Conservation (phyloP, 1,140 invertebrate genomes). For the Drosophila busckii region DNA sequence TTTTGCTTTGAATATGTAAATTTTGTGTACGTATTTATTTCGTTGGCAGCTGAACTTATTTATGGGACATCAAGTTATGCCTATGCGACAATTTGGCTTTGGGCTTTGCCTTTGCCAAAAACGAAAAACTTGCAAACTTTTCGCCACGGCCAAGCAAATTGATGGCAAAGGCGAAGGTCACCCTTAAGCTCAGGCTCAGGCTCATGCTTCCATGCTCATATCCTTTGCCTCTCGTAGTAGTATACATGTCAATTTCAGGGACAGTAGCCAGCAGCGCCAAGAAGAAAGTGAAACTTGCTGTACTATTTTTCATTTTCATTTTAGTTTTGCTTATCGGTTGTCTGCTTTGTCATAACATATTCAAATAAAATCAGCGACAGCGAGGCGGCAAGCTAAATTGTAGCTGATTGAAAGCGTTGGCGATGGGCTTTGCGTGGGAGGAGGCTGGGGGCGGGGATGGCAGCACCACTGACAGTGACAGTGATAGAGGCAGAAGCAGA, state of each 20-base stretch:
- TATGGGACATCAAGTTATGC: constrained; percentile 28
- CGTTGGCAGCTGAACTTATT: constrained; percentile 40
- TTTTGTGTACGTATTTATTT: constrained; percentile 35
- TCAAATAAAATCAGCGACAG: constrained; percentile 31
- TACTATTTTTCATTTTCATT: constrained; percentile 10
- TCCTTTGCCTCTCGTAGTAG: not conserved
- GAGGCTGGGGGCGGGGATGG: not conserved
- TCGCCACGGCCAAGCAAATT: constrained; percentile 38
- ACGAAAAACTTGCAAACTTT: too few relatives aligned
- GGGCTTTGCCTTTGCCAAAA: constrained; percentile 13
- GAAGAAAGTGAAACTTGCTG: constrained; percentile 53
- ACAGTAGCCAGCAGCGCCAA: constrained; percentile 31
- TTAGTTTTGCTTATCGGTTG: constrained; percentile 42
- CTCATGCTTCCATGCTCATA: not conserved
- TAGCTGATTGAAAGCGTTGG: too few relatives aligned
- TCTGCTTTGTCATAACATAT: constrained; percentile 64
- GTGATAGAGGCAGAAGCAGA: not conserved
- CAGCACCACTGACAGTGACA: not conserved
- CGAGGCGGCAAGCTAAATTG: constrained; percentile 6
- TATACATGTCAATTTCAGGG: constrained; percentile 41
- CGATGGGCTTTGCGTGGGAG: too few relatives aligned
- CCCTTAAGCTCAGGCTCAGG: not conserved
- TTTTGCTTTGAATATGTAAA: constrained; percentile 31
- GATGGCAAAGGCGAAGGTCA: constrained; percentile 66
- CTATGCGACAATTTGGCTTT: constrained; percentile 14